phyloP scores from a whole-genome alignment of 2,113 vertebrate genomes.

The Otocyon megalotis region DNA sequence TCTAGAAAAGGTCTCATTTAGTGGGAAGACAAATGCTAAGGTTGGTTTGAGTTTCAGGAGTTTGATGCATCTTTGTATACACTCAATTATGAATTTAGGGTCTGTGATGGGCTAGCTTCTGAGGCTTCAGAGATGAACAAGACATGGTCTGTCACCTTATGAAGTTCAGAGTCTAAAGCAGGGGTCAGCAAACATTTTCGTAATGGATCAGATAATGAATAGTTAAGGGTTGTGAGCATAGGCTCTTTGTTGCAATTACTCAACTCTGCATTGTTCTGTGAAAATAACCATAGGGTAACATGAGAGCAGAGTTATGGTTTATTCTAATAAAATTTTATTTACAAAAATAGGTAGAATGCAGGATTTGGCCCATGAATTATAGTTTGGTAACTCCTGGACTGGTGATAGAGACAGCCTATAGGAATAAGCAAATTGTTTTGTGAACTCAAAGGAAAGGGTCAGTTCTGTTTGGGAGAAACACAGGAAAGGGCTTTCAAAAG shows the following conservation, averaged over 20 bases:
- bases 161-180: neutral
- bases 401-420: neutral
- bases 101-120: neutral
- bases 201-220: neutral
- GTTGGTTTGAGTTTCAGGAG: conserved; percentile 33
- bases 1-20: conserved; percentile 31
- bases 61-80: neutral
- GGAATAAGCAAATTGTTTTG: neutral
- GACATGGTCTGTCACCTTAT: neutral
- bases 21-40: neutral
- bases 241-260: neutral
- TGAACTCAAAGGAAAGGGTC: neutral
- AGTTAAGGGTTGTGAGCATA: neutral
- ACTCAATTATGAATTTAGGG: neutral
- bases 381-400: neutral
- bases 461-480: neutral
- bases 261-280: neutral
- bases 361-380: neutral
- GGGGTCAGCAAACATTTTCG: neutral
- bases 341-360: neutral
- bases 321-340: conserved; percentile 41
- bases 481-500: neutral
- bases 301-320: neutral
- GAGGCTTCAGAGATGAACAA: neutral
- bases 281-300: neutral